phyloP scores from a whole-genome alignment of 2,113 vertebrate genomes.

The Pimephales promelas region DNA sequence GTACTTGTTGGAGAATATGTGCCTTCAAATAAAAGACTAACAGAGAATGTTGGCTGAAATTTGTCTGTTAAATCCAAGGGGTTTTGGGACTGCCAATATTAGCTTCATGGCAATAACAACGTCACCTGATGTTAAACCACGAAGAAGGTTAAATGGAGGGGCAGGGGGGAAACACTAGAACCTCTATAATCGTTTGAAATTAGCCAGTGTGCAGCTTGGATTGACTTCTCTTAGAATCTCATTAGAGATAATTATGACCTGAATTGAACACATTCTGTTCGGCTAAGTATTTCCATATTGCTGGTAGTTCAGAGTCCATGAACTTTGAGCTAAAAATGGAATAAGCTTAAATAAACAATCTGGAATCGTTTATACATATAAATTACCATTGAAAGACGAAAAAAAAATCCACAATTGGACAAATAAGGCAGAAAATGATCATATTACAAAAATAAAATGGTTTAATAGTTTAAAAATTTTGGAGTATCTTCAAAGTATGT shows the following conservation, averaged over 20 bases:
- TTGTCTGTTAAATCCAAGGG: conserved; percentile 55
- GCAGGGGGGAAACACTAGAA: not conserved
- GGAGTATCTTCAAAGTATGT: not conserved
- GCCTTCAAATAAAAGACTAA: conserved; percentile 42
- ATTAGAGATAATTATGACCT: conserved; percentile 58
- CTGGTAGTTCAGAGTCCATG: conserved; percentile 36
- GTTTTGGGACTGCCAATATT: conserved; percentile 40
- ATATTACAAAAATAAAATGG: not conserved
- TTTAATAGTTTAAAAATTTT: not conserved
- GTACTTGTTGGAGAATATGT: conserved; percentile 24
- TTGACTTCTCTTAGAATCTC: conserved; percentile 50
- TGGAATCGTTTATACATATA: conserved; percentile 5
- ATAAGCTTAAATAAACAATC: conserved; percentile 36
- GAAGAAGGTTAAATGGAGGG: conserved; percentile 16
- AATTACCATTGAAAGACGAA: not conserved
- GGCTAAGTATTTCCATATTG: conserved; percentile 55
- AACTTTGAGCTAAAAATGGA: conserved; percentile 14
- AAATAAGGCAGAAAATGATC: not conserved
- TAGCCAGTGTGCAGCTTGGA: conserved; percentile 47
- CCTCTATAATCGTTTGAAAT: conserved; percentile 52
- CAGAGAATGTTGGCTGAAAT: conserved; percentile 47
- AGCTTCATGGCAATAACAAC: conserved; percentile 48
- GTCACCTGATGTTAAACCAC: conserved; percentile 23
- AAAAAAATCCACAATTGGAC: not conserved
- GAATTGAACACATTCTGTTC: conserved; percentile 51